A percentile compares a stretch with the other conserved stretches of the same genome.
phyloP scores from a whole-genome alignment of 2,797 vertebrate species.

The Phoebastria nigripes region DNA sequence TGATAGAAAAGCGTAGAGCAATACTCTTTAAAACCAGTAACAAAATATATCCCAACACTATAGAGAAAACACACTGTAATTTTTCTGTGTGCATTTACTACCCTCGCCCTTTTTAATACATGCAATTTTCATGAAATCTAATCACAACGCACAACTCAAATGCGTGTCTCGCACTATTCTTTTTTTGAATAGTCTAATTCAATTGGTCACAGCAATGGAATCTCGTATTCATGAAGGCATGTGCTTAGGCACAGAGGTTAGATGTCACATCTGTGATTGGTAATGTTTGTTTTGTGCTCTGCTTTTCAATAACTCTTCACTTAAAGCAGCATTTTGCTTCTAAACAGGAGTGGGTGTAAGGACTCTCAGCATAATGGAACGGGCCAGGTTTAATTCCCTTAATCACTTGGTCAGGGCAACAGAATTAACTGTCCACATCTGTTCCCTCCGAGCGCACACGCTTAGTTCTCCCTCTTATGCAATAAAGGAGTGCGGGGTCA shows the following conservation, averaged over 20 bases:
- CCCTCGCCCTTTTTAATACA: conserved; percentile 17
- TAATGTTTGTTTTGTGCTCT: conserved; percentile 70
- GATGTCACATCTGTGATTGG: conserved; percentile 72
- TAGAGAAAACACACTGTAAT: neutral
- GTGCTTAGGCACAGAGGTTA: conserved; percentile 67
- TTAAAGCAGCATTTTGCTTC: conserved; percentile 62
- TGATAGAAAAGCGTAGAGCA: neutral
- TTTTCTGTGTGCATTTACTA: conserved; percentile 1
- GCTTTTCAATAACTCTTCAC: conserved; percentile 70
- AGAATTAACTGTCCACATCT: conserved; percentile 79
- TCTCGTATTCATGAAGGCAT: conserved; percentile 47
- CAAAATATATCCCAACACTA: neutral
- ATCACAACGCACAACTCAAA: conserved; percentile 39
- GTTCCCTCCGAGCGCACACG: conserved; percentile 62
- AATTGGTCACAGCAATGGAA: conserved; percentile 32
- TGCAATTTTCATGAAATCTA: conserved; percentile 38
- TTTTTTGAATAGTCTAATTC: conserved; percentile 56
- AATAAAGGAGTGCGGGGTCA: conserved; percentile 52
- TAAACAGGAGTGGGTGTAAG: conserved; percentile 71
- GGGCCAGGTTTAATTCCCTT: conserved; percentile 79
- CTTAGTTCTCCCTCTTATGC: conserved; percentile 53
- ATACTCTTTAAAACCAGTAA: conserved; percentile 1
- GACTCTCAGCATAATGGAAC: conserved; percentile 75
- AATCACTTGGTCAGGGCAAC: conserved; percentile 75
- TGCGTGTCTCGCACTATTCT: neutral